Evolutionary conservation across 2,888 invertebrate species (phyloP).

Genomic region (Phytoseiulus persimilis): DNA sequence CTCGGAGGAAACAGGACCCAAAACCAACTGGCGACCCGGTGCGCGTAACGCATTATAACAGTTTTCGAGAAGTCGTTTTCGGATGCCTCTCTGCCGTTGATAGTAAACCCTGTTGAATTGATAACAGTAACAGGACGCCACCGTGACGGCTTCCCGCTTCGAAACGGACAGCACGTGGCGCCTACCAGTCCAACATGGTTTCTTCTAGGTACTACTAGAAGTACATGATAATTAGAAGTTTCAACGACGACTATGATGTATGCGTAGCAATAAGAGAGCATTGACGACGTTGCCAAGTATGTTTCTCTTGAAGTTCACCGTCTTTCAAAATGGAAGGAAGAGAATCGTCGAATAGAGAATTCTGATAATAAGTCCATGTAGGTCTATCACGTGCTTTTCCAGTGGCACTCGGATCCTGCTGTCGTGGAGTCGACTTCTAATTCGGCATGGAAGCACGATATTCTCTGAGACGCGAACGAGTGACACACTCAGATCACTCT

Average conservation of each 20-base stretch:
- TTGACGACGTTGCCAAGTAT: not conserved
- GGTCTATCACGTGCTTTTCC: not conserved
- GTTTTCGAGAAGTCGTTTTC: not conserved
- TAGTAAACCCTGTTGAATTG: no score
- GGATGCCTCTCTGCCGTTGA: no score
- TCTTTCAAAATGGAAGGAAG: not conserved
- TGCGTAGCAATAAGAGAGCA: slow-evolving; percentile 5
- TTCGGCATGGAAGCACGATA: not conserved
- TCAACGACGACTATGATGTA: not conserved
- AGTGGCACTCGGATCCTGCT: not conserved
- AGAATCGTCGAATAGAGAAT: not conserved
- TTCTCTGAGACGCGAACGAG: not conserved
- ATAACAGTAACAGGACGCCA: no score
- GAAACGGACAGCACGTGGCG: not conserved
- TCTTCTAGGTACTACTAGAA: not conserved
- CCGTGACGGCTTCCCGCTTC: not conserved
- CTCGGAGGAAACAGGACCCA: not conserved
- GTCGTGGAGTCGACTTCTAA: not conserved
- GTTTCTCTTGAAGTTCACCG: not conserved
- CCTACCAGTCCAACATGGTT: not conserved
- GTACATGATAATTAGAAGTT: not conserved
- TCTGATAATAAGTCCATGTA: not conserved
- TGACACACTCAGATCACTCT: not conserved
- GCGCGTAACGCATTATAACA: not conserved
- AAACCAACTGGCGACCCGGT: not conserved